Evolutionary conservation across 2,797 vertebrate species (phyloP).

Genomic region (Oophaga sylvatica): DNA sequence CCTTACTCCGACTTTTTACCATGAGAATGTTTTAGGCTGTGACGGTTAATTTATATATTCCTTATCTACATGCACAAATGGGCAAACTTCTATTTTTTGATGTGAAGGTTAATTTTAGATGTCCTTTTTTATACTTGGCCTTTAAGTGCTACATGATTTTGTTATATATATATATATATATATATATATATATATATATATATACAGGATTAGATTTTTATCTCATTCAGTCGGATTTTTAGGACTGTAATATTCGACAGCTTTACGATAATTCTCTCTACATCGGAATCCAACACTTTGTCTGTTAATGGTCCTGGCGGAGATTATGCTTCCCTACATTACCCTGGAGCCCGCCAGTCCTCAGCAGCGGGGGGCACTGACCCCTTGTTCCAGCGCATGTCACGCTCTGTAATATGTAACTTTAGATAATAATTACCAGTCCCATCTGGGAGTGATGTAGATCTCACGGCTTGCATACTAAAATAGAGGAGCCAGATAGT

Average conservation of each 20-base stretch:
- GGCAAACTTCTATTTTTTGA: background rate
- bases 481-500: constrained; percentile 9
- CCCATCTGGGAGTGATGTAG: constrained; percentile 24
- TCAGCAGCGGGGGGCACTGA: constrained; percentile 12
- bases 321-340: constrained; percentile 8
- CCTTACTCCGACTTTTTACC: background rate
- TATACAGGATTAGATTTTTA: background rate
- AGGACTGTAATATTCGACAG: background rate
- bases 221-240: background rate
- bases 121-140: background rate
- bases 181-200: too few relatives aligned
- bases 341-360: constrained; percentile 12
- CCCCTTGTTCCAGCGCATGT: constrained; percentile 31
- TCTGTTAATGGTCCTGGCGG: constrained; percentile 15
- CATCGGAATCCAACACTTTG: constrained; percentile 14
- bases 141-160: background rate
- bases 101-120: background rate
- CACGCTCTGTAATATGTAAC: constrained; percentile 43
- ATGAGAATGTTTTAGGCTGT: background rate
- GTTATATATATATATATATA: too few relatives aligned
- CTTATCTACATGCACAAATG: background rate
- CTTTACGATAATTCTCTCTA: constrained; percentile 2
- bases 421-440: constrained; percentile 44
- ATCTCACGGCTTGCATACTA: constrained; percentile 19
- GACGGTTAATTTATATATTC: background rate